Evolutionary conservation across 2,888 invertebrate genomes (phyloP), one percentile per base, ranked within the genome.

Genomic region (Pandemis heparana): DNA sequence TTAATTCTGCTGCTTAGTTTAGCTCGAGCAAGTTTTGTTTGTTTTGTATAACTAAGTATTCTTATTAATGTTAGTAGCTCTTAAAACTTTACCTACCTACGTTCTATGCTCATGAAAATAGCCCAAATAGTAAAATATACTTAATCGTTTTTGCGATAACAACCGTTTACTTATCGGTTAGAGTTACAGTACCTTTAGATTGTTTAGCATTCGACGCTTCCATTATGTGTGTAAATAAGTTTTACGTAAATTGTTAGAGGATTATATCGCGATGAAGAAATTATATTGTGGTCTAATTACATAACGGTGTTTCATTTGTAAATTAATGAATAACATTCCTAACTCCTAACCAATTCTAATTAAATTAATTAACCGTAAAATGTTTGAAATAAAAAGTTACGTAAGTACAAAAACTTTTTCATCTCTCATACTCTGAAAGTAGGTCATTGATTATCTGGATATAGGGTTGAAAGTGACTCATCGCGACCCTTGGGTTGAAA

Each of bases 221-320:
- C 90, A 89, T 86, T 86, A 85, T 85, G 88, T 90, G 84, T 92
- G 92, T 94, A 92, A 89, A 92, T 92, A 92, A 89, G 82, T 90
- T 90, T 91, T 90, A 90, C 86, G 84, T 89, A 87, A 84, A 85
- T 89, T 88, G 89, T 91, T 92, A 92, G 91, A 87, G 82, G 85
- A 88, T 90, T 89, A 90, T 86, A 90, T 86, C 81, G 87, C 87
- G 86, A 88, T 83, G 85, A 87, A 87, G 84, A 84, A 90, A 91
- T 85, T 92, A 91, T 90, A 92, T 89, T 89, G 89, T 92, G 92
- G 89, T 92, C 91, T 88, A 89, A 90, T 86, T 80, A 82, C 56
- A 75, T 75, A 73, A 4, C 73, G 71, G 74, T 75, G 77, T 90
- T 88, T 91, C 80, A 83, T 88, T 87, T 80, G 43, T 32, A 70